Evolutionary conservation across 2,797 vertebrate genomes (phyloP), one percentile per base, ranked within the genome.

Genomic region (Notoglanidium macrostoma): DNA sequence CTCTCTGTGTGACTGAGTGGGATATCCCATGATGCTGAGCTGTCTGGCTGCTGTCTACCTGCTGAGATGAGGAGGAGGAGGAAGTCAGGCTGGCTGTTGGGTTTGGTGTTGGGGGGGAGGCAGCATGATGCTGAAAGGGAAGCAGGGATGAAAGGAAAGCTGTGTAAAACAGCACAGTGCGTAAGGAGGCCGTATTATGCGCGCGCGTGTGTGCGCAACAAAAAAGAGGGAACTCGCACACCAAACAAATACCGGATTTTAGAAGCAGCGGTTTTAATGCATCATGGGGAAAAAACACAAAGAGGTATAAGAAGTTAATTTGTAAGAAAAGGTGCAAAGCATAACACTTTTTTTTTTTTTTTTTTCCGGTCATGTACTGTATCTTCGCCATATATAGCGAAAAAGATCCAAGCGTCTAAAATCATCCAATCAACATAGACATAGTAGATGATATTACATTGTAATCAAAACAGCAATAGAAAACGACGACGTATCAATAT

Each of bases 1-100:
- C 84, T 84, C 88, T 81, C 83, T 55, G 76, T 63, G 84, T 81
- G 74, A 86, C 70, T 89, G 84, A 83, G 87, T 83, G 61, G 77
- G 72, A 79, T 88, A 67, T 88, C 87, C 89, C 86, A 86, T 74
- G 89, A 91, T 88, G 89, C 87, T 57, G 61, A 88, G 83, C 87
- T 90, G 86, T 77, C 72, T 84, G 86, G 85, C 76, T 6, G 63
- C 8, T 70, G n/a, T 88, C 76, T 65, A 57, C 87, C 55, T 85
- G 57, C 65, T 72, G 76, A 61, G 63, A 21, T 68, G 63, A 87
- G 67, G 72, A 84, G 83, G 72, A 54, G 46, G 70, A 68, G 65
- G 65, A 68, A 68, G 79, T 74, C 55, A 40, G 57, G 12, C 55
- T 44, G 35, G 32, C 46, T 54, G 68, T 35, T 44, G 17, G 29